Evolutionary conservation across 1,140 invertebrate genomes (phyloP).

Genomic region (Drosophila eugracilis): DNA sequence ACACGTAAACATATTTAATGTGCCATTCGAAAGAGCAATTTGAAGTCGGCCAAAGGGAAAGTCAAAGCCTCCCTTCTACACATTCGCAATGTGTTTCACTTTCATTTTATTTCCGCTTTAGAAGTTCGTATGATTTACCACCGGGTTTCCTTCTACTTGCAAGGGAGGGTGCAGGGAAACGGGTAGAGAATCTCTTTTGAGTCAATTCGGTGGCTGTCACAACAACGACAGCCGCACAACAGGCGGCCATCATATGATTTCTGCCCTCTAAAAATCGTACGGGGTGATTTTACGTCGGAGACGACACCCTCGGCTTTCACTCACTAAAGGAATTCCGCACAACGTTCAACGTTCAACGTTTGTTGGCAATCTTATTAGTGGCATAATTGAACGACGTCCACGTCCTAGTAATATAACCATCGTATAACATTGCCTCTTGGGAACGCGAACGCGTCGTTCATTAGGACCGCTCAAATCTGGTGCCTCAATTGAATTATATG

Average conservation of each 20-base stretch:
- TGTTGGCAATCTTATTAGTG: slow-evolving; percentile 74
- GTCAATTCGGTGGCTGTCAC: slow-evolving; percentile 58
- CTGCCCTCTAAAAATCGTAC: slow-evolving; percentile 48
- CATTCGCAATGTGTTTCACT: slow-evolving; percentile 51
- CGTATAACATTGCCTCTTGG: slow-evolving; percentile 53
- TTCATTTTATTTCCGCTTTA: slow-evolving; percentile 53
- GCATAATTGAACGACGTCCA: slow-evolving; percentile 56
- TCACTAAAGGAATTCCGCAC: slow-evolving; percentile 64
- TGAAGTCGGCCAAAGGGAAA: slow-evolving; percentile 18
- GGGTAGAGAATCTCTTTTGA: slow-evolving; percentile 11
- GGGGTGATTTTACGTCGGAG: slow-evolving; percentile 57
- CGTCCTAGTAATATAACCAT: slow-evolving; percentile 39
- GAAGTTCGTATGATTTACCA: slow-evolving; percentile 54
- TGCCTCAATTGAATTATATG: slow-evolving; percentile 60
- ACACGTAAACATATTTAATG: neutral
- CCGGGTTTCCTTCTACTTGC: slow-evolving; percentile 17
- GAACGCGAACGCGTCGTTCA: slow-evolving; percentile 41
- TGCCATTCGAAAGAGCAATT: slow-evolving; percentile 18
- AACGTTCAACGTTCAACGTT: slow-evolving; percentile 60
- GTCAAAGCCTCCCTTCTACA: slow-evolving; percentile 27
- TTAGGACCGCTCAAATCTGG: slow-evolving; percentile 58
- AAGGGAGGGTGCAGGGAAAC: slow-evolving; percentile 5
- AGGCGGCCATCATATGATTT: slow-evolving; percentile 71
- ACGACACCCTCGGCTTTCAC: slow-evolving; percentile 51
- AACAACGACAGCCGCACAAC: slow-evolving; percentile 57